These are phyloP conservation scores for Quiscalus mexicanus DNA, from an alignment of 2,113 vertebrate species.

Conservation along the genomic window DNA sequence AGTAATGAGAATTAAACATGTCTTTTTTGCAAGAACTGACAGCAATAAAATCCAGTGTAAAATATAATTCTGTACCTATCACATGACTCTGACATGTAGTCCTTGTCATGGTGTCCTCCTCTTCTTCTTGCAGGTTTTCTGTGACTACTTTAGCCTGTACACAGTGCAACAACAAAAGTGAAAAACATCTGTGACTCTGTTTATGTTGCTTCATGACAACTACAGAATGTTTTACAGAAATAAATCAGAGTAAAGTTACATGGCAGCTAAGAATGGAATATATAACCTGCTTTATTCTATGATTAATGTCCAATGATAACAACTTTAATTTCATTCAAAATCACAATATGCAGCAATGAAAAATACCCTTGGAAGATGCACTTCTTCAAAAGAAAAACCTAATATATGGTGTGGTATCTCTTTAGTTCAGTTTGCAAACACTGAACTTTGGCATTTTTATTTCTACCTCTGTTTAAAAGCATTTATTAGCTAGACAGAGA, in stretches of 20 bases:
- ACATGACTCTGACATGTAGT: conserved; percentile 83
- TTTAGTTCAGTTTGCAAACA: neutral
- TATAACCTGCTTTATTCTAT: neutral
- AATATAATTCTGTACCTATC: conserved; percentile 79
- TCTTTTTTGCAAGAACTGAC: neutral
- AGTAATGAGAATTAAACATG: neutral
- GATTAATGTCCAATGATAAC: neutral
- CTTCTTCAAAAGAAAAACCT: conserved; percentile 2
- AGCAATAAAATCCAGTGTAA: conserved; percentile 33
- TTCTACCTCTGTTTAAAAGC: neutral
- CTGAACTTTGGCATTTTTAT: neutral
- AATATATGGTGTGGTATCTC: neutral
- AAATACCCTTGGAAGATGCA: conserved; percentile 21
- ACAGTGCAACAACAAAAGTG: conserved; percentile 50
- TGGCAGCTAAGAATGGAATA: neutral
- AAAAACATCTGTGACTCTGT: conserved; percentile 39
- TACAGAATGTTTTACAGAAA: conserved; percentile 41
- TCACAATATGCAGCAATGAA: conserved; percentile 13
- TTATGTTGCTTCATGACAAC: conserved; percentile 21
- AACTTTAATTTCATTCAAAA: conserved; percentile 42
- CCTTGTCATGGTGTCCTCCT: conserved; percentile 74
- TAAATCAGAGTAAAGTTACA: neutral
- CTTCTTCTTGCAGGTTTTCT: conserved; percentile 80
- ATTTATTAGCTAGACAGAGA: neutral
- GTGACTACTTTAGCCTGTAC: conserved; percentile 77